A percentile compares a stretch with the other conserved stretches of the same genome.
Conservation (phyloP, 2,888 invertebrate genomes). For the Dascillus cervinus region DNA sequence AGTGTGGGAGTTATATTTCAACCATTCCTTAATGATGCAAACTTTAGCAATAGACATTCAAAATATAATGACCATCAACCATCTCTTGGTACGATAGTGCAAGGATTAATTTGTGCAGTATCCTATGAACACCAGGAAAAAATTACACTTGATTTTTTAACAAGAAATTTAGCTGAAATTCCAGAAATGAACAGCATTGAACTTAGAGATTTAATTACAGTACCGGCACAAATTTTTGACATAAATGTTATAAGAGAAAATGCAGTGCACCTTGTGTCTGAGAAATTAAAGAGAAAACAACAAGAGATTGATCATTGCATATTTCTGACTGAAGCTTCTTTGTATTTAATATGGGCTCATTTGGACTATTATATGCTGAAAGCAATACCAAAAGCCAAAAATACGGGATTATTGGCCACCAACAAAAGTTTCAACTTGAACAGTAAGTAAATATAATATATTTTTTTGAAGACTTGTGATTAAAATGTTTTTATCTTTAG, state of each 20-base stretch:
- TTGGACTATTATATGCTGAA: conserved; percentile 62
- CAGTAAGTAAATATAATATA: too few relatives aligned
- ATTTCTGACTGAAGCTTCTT: conserved; percentile 62
- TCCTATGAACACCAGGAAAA: conserved; percentile 48
- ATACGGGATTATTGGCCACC: conserved; percentile 20
- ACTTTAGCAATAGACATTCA: conserved; percentile 25
- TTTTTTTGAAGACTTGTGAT: conserved; percentile 4
- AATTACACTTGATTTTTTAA: conserved; percentile 43
- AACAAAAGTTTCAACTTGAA: conserved; percentile 25
- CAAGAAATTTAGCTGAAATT: conserved; percentile 44
- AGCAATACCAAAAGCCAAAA: conserved; percentile 45
- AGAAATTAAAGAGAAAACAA: conserved; percentile 49
- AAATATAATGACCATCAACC: conserved; percentile 37
- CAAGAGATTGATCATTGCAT: conserved; percentile 54
- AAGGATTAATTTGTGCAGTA: conserved; percentile 49
- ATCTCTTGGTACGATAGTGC: conserved; percentile 47
- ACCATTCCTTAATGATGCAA: conserved; percentile 42
- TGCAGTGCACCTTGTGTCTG: conserved; percentile 44
- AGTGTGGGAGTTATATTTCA: conserved; percentile 49
- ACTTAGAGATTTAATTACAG: conserved; percentile 46
- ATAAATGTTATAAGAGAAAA: conserved; percentile 31
- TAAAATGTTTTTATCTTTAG: conserved; percentile 25
- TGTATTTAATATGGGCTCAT: conserved; percentile 73
- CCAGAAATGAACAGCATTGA: conserved; percentile 50
- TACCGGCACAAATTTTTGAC: conserved; percentile 28